Percentiles rank a stretch among this genome's conserved stretches.
Evolutionary conservation across 2,113 vertebrate species (phyloP).

Genomic region (Callipepla squamata): DNA sequence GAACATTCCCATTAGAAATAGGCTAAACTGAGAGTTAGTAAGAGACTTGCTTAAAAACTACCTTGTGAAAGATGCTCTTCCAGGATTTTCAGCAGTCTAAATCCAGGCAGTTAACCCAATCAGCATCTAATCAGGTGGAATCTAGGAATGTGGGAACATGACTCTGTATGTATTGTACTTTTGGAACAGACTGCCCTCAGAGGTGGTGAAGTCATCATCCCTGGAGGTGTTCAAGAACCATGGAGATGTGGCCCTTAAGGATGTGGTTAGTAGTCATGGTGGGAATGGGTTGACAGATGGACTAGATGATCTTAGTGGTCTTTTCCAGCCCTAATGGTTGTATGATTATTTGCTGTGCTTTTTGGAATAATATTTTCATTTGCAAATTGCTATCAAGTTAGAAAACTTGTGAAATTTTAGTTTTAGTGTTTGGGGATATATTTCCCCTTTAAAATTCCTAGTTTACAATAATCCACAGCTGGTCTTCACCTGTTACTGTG

Average conservation of each 20-base stretch:
- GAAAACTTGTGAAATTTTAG: not conserved
- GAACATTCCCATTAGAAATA: not conserved
- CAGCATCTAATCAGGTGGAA: not conserved
- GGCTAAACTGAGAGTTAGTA: not conserved
- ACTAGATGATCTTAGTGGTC: no score
- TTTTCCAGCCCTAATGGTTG: no score
- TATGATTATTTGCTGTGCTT: not conserved
- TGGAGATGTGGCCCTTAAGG: no score
- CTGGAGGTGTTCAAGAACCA: no score
- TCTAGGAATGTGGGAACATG: not conserved
- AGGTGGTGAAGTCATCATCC: no score
- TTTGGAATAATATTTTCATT: not conserved
- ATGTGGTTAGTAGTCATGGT: no score
- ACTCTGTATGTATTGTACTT: not conserved
- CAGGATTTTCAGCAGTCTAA: not conserved
- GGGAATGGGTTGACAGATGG: no score
- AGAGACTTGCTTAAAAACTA: not conserved
- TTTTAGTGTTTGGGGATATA: not conserved
- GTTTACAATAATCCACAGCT: not conserved
- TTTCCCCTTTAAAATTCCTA: not conserved
- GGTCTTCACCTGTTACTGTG: not conserved
- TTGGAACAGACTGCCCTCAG: no score
- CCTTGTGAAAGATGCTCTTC: not conserved
- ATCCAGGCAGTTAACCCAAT: not conserved
- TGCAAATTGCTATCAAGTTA: not conserved